Conservation (phyloP, 2,888 invertebrate species). For the Drosophila buzzatii region DNA sequence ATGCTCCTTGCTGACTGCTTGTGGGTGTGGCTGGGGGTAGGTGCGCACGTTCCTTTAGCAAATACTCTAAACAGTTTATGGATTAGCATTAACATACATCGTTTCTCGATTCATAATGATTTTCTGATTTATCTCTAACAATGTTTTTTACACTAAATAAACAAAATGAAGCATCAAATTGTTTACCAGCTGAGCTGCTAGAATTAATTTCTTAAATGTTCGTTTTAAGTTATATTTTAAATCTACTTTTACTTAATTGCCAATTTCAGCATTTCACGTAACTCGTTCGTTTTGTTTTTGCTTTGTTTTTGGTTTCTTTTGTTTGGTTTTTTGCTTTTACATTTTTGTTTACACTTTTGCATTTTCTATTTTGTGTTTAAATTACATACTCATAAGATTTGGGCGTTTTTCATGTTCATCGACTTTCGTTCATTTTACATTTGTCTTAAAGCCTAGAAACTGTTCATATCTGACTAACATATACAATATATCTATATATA, state of each 20-base stretch:
- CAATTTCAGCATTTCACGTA: conserved; percentile 74
- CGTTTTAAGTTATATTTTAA: conserved; percentile 22
- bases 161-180: conserved; percentile 64
- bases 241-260: conserved; percentile 70
- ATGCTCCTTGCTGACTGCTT: conserved; percentile 11
- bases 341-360: conserved; percentile 4
- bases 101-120: conserved; percentile 41
- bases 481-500: conserved; percentile 33
- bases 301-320: no score
- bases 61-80: conserved; percentile 29
- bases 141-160: conserved; percentile 71
- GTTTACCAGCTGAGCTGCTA: conserved; percentile 15
- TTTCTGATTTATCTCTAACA: conserved; percentile 58
- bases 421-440: conserved; percentile 69
- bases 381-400: conserved; percentile 85
- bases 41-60: conserved; percentile 25
- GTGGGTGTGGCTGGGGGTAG: neutral
- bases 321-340: conserved; percentile 5
- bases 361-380: conserved; percentile 39
- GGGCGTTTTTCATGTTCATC: conserved; percentile 83
- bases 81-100: conserved; percentile 52
- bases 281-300: conserved; percentile 18
- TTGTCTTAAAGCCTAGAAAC: conserved; percentile 55
- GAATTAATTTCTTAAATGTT: conserved; percentile 26
- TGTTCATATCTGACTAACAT: conserved; percentile 27